Evolutionary conservation across 2,888 invertebrate species (phyloP), one percentile per base, ranked within the genome.

Genomic region (Netelia fuscicornis): DNA sequence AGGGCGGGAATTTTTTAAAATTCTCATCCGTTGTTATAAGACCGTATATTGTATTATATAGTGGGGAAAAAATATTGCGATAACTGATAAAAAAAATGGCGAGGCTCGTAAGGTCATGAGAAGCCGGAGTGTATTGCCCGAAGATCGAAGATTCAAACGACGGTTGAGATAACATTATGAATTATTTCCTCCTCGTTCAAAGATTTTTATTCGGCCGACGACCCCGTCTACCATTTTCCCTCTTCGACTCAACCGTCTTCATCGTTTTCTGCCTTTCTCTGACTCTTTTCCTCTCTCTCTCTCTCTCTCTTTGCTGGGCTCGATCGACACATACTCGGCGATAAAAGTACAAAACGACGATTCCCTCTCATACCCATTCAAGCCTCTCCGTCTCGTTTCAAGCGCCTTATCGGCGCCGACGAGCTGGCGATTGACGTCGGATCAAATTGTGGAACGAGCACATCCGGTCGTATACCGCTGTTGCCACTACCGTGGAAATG

Each of bases 401-500:
- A 25, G 8, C 84, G 72, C 65, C 84, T 81, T 81, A 77, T 77
- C 80, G 20, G 62, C 54, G 20, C n/a, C 75, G 65, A 52, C 30
- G 76, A 71, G 65, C 58, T 76, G 37, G 62, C 65, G 71, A 74
- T 64, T 54, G 80, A 84, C 80, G 80, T 84, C 71, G 71, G 54
- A 81, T 77, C 67, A 54, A 71, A 44, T 67, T 68, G 54, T 62
- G 62, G 52, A 62, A 67, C 42, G 60, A 77, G 60, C 52, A 77
- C 81, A 83, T 80, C 83, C 83, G 79, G 65, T 70, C 48, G 17
- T 20, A 44, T 65, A 30, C 70, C 30, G 0, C 17, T 17, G 9
- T 9, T 25, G 13, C 13, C 20, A 17, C 10, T 48, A 13, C 10
- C 13, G 13, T 10, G 13, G 48, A 48, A 48, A 48, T 48, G 13